phyloP scores from a whole-genome alignment of 2,797 vertebrate genomes.

The Passerculus sandwichensis region DNA sequence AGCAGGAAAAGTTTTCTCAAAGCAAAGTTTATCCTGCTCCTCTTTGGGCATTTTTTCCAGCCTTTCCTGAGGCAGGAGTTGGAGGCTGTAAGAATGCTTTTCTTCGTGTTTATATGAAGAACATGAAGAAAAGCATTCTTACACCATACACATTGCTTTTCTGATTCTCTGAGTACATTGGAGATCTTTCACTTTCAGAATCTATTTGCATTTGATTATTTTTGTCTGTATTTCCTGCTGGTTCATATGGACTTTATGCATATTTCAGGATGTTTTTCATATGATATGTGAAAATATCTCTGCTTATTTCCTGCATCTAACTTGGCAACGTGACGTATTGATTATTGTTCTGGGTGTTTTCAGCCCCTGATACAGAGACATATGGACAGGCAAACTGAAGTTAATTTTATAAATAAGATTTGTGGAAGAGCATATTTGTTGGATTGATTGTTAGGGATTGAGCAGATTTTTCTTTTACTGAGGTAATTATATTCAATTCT shows the following conservation, averaged over 20 bases:
- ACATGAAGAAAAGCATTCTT: neutral
- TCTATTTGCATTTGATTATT: conserved; percentile 6
- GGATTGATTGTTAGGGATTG: neutral
- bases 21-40: neutral
- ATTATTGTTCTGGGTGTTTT: neutral
- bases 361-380: neutral
- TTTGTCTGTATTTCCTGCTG: neutral
- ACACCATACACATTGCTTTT: neutral
- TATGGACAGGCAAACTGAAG: neutral
- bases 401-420: conserved; percentile 5
- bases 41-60: neutral
- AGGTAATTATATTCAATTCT: neutral
- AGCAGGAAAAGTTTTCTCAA: neutral
- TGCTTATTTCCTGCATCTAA: neutral
- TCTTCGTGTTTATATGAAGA: neutral
- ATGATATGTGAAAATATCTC: neutral
- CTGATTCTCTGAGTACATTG: neutral
- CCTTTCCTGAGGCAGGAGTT: neutral
- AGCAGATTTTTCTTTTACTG: neutral
- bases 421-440: neutral
- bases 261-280: conserved; percentile 25
- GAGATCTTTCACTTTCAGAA: neutral
- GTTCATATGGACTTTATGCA: neutral
- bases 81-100: neutral
- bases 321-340: neutral